Evolutionary conservation across 1,140 invertebrate species (phyloP).

Genomic region (Procambarus clarkii): DNA sequence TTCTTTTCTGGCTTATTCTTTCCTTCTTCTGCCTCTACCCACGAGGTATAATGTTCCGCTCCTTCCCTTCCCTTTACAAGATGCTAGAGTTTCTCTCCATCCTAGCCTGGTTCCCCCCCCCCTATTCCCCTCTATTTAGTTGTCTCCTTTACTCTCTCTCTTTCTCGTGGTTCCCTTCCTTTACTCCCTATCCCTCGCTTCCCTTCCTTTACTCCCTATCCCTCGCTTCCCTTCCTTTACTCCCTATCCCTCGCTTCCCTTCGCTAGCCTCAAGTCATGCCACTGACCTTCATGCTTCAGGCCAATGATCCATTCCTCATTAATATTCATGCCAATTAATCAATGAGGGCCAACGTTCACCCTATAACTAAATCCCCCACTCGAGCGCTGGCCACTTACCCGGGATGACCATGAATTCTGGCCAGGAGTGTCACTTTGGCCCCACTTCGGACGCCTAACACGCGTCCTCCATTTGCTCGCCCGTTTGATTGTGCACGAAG

Average conservation of each 20-base stretch:
- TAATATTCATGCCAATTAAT: constrained; percentile 60
- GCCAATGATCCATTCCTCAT: constrained; percentile 33
- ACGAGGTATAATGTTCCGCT: too few relatives aligned
- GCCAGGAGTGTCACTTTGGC: constrained; percentile 19
- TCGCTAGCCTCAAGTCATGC: neutral
- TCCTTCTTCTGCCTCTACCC: neutral
- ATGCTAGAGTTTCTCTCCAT: neutral
- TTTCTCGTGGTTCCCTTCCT: neutral
- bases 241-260: neutral
- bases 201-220: neutral
- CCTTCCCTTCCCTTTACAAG: neutral
- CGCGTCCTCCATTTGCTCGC: constrained; percentile 42
- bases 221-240: neutral
- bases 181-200: neutral
- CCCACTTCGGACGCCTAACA: constrained; percentile 46
- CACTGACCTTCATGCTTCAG: constrained; percentile 14
- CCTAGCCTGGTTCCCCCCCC: neutral
- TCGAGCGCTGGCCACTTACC: constrained; percentile 14
- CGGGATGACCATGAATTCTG: constrained; percentile 35
- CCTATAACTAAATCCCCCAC: constrained; percentile 43
- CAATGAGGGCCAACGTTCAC: constrained; percentile 42
- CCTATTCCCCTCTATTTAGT: neutral
- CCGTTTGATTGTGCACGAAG: constrained; percentile 43
- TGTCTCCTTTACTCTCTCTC: neutral
- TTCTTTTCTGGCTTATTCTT: neutral